phyloP scores from a whole-genome alignment of 2,797 vertebrate genomes.

The Sebastiscus albofasciatus region DNA sequence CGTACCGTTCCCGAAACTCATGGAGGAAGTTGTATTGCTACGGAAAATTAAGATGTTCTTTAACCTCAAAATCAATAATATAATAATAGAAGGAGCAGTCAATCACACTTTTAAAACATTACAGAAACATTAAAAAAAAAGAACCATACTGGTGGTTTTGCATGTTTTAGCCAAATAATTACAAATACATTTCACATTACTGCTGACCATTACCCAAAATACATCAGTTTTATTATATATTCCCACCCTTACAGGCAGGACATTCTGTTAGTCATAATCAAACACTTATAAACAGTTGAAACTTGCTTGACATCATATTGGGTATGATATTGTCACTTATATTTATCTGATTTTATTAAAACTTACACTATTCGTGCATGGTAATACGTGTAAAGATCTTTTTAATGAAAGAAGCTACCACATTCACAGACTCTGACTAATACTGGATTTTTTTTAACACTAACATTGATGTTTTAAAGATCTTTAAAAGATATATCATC shows the following conservation, averaged over 20 bases:
- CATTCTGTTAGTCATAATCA: too few species aligned
- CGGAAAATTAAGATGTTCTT: background rate
- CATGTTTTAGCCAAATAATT: too few species aligned
- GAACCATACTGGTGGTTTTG: too few species aligned
- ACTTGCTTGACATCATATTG: background rate
- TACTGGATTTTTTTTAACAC: background rate
- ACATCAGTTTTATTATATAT: too few species aligned
- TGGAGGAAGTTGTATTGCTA: slow-evolving; percentile 96
- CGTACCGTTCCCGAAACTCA: slow-evolving; percentile 87
- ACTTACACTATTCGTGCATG: accelerated
- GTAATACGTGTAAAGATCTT: accelerated
- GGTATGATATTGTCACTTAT: background rate
- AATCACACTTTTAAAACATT: too few species aligned
- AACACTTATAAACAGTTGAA: background rate
- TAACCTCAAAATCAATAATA: background rate
- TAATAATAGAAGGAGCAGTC: background rate
- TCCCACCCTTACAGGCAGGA: too few species aligned
- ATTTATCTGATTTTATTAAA: background rate
- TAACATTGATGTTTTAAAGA: background rate
- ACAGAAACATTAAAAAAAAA: too few species aligned
- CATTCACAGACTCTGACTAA: background rate
- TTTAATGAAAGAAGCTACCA: background rate
- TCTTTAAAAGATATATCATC: too few species aligned
- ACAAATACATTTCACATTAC: too few species aligned
- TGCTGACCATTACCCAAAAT: too few species aligned